phyloP scores from a whole-genome alignment of 2,888 invertebrate species.

The Tiphia femorata region DNA sequence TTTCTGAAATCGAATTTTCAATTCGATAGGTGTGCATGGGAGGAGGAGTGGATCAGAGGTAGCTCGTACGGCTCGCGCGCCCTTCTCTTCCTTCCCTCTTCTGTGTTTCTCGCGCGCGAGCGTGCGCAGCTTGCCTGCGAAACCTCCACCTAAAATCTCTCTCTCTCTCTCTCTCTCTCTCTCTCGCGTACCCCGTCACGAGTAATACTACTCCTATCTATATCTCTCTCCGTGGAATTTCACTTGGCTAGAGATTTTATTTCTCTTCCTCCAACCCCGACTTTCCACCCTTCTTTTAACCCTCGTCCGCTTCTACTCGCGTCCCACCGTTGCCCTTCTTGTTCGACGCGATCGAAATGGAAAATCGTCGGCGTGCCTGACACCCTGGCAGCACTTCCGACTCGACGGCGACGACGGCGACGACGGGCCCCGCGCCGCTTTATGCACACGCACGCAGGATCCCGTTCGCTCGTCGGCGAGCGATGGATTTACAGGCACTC shows the following conservation, averaged over 20 bases:
- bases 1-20: slow-evolving; percentile 17
- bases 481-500: slow-evolving; percentile 31
- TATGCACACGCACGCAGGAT: slow-evolving; percentile 26
- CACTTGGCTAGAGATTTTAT: slow-evolving; percentile 31
- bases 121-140: neutral
- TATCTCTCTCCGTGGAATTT: slow-evolving; percentile 15
- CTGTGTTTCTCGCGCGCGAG: neutral
- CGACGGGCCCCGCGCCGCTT: slow-evolving; percentile 12
- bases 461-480: slow-evolving; percentile 6
- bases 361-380: slow-evolving; percentile 28
- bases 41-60: slow-evolving; percentile 8
- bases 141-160: too few relatives aligned
- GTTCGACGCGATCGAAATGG: slow-evolving; percentile 36
- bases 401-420: slow-evolving; percentile 6
- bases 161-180: neutral
- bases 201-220: slow-evolving; percentile 22
- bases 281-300: too few relatives aligned
- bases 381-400: slow-evolving; percentile 29
- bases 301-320: too few relatives aligned
- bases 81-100: slow-evolving; percentile 5
- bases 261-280: too few relatives aligned
- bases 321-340: slow-evolving; percentile 6
- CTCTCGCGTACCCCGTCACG: slow-evolving; percentile 1
- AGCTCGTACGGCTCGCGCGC: slow-evolving; percentile 7
- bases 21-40: neutral